Base-by-base conservation (phyloP, 2,888 invertebrate species). In the Drosophila tripunctata region DNA sequence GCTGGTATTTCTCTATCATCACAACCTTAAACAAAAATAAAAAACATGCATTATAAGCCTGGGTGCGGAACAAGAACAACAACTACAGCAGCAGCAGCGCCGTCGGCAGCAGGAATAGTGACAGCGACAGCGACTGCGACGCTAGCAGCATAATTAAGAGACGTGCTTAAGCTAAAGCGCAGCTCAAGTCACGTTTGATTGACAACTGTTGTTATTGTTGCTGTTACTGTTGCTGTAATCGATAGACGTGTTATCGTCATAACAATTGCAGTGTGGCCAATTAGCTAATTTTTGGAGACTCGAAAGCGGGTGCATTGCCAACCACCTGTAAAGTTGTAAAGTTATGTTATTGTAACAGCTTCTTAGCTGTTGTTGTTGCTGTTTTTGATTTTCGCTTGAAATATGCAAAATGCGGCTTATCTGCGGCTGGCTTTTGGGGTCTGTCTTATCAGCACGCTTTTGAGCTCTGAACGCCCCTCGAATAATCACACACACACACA, bases 111-210 rank as follows among this genome's bases (percentile, higher is more conserved):
- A 78, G 10, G n/a, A 15, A 21, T 12, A 31, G 15, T 15, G 30
- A 15, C 14, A 19, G n/a, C 58, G 22, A 31, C 69, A 36, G 54
- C 55, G 52, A 43, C 65, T 5, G 62, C 44, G 51, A 65, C 56
- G 60, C 55, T 56, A 67, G 66, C 69, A 87, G 74, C 80, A 83
- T 77, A 79, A 78, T 79, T 78, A 83, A 50, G 57, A 70, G 89
- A 89, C 89, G 89, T 89, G 89, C 79, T 76, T 79, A 84, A 88
- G 87, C 74, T 73, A 52, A 76, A 83, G 87, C 87, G 72, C 72
- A 84, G 79, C 72, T 61, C 73, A 78, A 84, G 89, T 89, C 89
- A 89, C 90, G 90, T 89, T 72, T 74, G 72, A 71, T 72, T 70
- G 61, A 63, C 38, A 27, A 27, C 27, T 27, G 6, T 27, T 44